A percentile compares a stretch with the other conserved stretches of the same genome.
These are phyloP conservation scores for Condylura cristata DNA, from an alignment of 2,113 vertebrate species.

Conservation along the genomic window DNA sequence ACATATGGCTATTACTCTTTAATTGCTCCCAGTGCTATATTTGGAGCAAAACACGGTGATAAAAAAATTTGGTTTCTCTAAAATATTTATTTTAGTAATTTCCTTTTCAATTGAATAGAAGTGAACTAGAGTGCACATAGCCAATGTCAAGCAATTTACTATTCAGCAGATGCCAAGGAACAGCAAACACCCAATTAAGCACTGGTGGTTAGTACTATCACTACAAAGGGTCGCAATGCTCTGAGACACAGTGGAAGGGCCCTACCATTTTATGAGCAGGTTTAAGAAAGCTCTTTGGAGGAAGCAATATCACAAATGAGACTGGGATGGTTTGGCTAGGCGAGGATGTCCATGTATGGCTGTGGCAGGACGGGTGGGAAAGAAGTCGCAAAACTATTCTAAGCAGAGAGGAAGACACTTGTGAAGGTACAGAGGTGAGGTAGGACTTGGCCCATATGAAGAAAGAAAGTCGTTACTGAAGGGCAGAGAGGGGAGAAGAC, in stretches of 20 bases:
- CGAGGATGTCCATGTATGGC: not conserved
- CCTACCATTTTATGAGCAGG: not conserved
- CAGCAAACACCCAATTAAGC: not conserved
- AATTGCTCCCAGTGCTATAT: not conserved
- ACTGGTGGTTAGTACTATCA: not conserved
- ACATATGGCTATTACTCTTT: not conserved
- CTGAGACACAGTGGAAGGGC: not conserved
- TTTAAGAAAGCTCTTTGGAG: not conserved
- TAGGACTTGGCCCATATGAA: not conserved
- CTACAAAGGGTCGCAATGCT: not conserved
- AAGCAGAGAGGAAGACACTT: not conserved
- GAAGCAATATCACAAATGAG: not conserved
- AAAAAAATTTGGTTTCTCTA: not conserved
- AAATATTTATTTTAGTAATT: conserved; percentile 23
- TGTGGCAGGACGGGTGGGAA: rapidly evolving
- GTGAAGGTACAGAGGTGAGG: not conserved
- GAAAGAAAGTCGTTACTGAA: not conserved
- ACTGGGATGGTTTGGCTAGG: not conserved
- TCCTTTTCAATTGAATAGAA: not conserved
- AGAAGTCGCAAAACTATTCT: not conserved
- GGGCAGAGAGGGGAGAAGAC: not conserved
- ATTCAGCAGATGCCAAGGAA: not conserved
- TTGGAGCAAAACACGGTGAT: not conserved
- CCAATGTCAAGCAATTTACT: not conserved
- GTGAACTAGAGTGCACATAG: not conserved